Evolutionary conservation across 2,113 vertebrate genomes (phyloP).

Genomic region (Urocitellus parryii): DNA sequence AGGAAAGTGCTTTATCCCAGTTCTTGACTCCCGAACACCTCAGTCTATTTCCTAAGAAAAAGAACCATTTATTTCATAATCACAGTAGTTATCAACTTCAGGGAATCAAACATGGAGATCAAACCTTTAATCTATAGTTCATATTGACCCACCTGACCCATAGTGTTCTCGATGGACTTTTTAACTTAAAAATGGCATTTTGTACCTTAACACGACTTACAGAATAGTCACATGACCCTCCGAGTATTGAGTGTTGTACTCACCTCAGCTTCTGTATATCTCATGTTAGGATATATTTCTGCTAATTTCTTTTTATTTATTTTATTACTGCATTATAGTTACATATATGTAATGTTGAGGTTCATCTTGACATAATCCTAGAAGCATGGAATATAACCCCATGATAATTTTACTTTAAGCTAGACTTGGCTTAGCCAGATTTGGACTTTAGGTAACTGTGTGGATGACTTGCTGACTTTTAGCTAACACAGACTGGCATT

Average conservation of each 20-base stretch:
- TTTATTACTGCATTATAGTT: neutral
- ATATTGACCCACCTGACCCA: neutral
- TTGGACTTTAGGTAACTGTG: neutral
- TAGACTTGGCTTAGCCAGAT: neutral
- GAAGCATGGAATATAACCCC: too few relatives aligned
- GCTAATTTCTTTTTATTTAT: neutral
- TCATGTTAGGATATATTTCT: neutral
- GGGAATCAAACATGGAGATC: neutral
- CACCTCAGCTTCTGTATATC: neutral
- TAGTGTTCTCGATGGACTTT: neutral
- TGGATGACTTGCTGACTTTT: neutral
- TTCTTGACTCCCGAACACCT: neutral
- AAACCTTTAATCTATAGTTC: neutral
- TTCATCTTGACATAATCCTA: too few relatives aligned
- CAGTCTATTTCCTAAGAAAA: neutral
- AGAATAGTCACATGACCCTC: neutral
- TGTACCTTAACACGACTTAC: neutral
- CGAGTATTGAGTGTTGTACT: neutral
- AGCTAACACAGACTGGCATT: neutral
- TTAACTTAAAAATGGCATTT: neutral
- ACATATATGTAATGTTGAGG: too few relatives aligned
- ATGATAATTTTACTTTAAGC: too few relatives aligned
- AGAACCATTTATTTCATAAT: neutral
- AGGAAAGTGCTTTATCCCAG: neutral
- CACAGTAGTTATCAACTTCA: neutral